A percentile compares a stretch with the other conserved stretches of the same genome.
Evolutionary conservation across 2,888 invertebrate genomes (phyloP).

Genomic region (Melanotus villosus): DNA sequence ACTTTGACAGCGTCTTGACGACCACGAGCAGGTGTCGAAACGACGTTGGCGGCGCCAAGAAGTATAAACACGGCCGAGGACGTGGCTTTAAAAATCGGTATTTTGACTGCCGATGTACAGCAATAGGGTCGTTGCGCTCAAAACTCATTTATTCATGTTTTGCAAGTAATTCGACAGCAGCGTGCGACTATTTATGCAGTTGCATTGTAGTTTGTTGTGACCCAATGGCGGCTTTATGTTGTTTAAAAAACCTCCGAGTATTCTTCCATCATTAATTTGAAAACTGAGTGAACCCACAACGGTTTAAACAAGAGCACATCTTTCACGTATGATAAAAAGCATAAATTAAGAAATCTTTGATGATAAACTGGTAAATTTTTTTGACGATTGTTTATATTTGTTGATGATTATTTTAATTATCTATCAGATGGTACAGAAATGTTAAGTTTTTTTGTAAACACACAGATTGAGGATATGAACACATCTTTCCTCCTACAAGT

Average conservation of each 20-base stretch:
- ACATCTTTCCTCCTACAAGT: too few species aligned
- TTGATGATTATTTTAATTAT: too few species aligned
- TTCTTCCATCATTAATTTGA: neutral
- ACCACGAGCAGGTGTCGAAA: slow-evolving; percentile 56
- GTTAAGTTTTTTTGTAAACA: too few species aligned
- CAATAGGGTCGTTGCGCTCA: slow-evolving; percentile 48
- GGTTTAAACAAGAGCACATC: too few species aligned
- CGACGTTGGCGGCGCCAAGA: slow-evolving; percentile 56
- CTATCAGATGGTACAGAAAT: too few species aligned
- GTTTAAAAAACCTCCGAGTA: neutral
- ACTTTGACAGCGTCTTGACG: slow-evolving; percentile 53
- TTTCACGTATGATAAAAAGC: too few species aligned
- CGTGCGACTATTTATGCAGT: slow-evolving; percentile 31
- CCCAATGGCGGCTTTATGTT: neutral
- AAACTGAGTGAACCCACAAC: too few species aligned
- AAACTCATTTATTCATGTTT: slow-evolving; percentile 33
- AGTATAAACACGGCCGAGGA: slow-evolving; percentile 52
- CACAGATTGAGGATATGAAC: too few species aligned
- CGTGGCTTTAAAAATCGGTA: slow-evolving; percentile 48
- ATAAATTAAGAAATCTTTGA: too few species aligned
- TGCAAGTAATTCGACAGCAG: slow-evolving; percentile 27
- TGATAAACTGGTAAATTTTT: too few species aligned
- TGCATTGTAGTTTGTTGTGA: slow-evolving; percentile 21
- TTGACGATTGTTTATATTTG: too few species aligned
- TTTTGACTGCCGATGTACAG: slow-evolving; percentile 49